Percentiles rank a stretch among this genome's conserved stretches.
These are phyloP conservation scores for Metalampra italica DNA, from an alignment of 2,888 invertebrate species.

Conservation along the genomic window DNA sequence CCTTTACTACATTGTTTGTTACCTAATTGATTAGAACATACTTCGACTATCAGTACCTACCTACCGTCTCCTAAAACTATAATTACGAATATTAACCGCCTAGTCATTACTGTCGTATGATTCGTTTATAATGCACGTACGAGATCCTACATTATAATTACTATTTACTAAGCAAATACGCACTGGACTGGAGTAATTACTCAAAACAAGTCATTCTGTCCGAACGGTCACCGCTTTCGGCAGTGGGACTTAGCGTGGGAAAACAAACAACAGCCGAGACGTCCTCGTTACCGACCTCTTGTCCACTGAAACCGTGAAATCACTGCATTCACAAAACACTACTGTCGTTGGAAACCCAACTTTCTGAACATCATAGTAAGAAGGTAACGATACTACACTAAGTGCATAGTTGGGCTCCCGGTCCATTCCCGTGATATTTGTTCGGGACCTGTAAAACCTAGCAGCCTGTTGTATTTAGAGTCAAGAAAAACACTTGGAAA, in stretches of 20 bases:
- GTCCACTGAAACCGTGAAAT: constrained; percentile 36
- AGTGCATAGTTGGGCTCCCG: neutral
- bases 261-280: constrained; percentile 56
- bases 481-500: constrained; percentile 33
- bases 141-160: too few relatives aligned
- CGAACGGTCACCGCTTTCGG: constrained; percentile 34
- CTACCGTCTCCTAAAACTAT: too few relatives aligned
- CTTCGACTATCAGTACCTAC: too few relatives aligned
- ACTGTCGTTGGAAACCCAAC: constrained; percentile 26
- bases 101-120: too few relatives aligned
- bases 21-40: too few relatives aligned
- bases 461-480: constrained; percentile 23
- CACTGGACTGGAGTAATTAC: neutral
- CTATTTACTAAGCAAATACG: neutral
- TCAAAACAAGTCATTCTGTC: too few relatives aligned
- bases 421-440: constrained; percentile 26
- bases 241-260: constrained; percentile 56
- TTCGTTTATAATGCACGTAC: too few relatives aligned
- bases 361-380: constrained; percentile 10
- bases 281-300: constrained; percentile 58
- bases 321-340: constrained; percentile 34
- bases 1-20: too few relatives aligned
- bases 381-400: neutral
- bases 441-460: constrained; percentile 35
- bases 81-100: too few relatives aligned